A percentile compares a stretch with the other conserved stretches of the same genome.
These are phyloP conservation scores for Ophioderma brevispina DNA, from an alignment of 35 echinoderm and acorn worm genomes.

Conservation along the genomic window DNA sequence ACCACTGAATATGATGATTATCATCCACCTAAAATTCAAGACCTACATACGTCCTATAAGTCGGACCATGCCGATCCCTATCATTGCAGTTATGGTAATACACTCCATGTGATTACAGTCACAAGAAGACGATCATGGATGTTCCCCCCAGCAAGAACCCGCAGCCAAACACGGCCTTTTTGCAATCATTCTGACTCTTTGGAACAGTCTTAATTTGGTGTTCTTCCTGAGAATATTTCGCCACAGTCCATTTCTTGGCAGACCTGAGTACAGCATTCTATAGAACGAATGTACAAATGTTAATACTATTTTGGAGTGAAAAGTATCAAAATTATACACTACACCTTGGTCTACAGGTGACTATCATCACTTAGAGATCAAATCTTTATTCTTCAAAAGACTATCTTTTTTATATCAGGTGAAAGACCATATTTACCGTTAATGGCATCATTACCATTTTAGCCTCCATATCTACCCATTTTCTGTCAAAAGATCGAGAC, in stretches of 20 bases:
- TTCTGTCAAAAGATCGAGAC: no score
- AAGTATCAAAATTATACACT: no score
- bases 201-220: slow-evolving; percentile 89
- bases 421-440: no score
- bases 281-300: no score
- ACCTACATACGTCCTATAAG: neutral
- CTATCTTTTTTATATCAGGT: no score
- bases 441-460: no score
- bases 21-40: neutral
- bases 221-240: slow-evolving; percentile 78
- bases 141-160: slow-evolving; percentile 41
- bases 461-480: no score
- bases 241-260: slow-evolving; percentile 79
- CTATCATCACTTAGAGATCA: no score
- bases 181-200: slow-evolving; percentile 82
- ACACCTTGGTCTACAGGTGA: no score
- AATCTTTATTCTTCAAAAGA: no score
- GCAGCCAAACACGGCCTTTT: slow-evolving; percentile 71
- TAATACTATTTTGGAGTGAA: no score
- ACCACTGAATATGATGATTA: neutral
- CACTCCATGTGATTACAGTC: neutral
- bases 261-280: no score
- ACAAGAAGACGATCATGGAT: neutral
- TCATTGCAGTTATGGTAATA: neutral
- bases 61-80: neutral